phyloP scores from a whole-genome alignment of 2,888 invertebrate species.

The Clostera curtula region DNA sequence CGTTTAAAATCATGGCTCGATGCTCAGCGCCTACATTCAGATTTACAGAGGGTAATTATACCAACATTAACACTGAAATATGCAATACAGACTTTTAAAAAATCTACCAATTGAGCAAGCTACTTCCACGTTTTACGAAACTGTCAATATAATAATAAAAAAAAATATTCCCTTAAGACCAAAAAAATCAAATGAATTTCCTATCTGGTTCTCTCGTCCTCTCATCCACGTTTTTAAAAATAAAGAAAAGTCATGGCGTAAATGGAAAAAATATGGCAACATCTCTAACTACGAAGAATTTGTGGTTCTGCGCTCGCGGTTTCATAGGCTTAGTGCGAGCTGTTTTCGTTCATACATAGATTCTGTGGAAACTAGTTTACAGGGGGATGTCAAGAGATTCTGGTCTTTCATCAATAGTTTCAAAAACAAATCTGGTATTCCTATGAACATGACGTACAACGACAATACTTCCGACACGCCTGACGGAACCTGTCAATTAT shows the following conservation, averaged over 20 bases:
- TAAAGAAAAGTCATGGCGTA: conserved; percentile 1
- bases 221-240: conserved; percentile 1
- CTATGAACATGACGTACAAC: neutral
- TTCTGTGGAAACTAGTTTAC: conserved; percentile 1
- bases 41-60: neutral
- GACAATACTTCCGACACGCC: neutral
- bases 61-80: neutral
- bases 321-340: neutral
- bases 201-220: conserved; percentile 1
- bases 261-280: conserved; percentile 5
- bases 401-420: conserved; percentile 1
- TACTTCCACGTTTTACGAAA: neutral
- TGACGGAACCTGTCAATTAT: neutral
- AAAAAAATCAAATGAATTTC: conserved; percentile 1
- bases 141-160: neutral
- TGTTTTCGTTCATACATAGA: conserved; percentile 1
- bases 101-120: neutral
- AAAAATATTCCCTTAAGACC: neutral
- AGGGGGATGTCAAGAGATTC: neutral
- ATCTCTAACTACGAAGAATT: conserved; percentile 1
- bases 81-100: neutral
- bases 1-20: neutral
- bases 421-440: neutral
- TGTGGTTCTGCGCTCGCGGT: neutral
- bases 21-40: neutral